These are phyloP conservation scores for Apus apus DNA, from an alignment of 2,113 vertebrate genomes.

Conservation along the genomic window DNA sequence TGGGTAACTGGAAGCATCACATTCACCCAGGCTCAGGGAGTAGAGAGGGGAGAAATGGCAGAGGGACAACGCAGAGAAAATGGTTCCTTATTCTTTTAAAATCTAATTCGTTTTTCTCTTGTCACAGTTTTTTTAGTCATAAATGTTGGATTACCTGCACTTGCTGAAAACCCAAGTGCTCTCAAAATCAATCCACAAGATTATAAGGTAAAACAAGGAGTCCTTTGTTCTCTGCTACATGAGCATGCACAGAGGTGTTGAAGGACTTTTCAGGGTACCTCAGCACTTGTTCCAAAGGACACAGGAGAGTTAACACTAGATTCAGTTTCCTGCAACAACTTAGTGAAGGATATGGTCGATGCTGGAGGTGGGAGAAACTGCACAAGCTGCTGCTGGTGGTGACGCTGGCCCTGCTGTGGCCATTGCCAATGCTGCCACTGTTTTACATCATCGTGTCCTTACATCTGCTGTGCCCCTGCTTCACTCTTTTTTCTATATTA, in stretches of 20 bases:
- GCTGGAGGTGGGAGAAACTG: background rate
- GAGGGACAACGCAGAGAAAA: background rate
- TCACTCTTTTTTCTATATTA: background rate
- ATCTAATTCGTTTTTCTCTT: accelerated
- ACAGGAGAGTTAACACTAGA: background rate
- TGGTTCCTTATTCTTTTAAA: background rate
- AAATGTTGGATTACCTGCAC: background rate
- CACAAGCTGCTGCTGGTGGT: background rate
- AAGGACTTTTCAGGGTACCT: background rate
- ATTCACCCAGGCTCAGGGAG: too few species aligned
- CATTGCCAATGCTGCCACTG: background rate
- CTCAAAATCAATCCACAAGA: background rate
- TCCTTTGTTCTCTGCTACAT: background rate
- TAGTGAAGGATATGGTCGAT: background rate
- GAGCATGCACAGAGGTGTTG: background rate
- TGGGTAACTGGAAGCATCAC: accelerated
- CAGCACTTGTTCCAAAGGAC: background rate
- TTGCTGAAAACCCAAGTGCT: background rate
- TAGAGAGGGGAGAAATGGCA: background rate
- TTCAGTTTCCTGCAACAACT: background rate
- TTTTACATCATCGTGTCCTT: background rate
- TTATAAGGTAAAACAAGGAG: background rate
- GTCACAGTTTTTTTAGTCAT: background rate
- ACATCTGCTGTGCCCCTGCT: background rate
- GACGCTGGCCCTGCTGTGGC: background rate